These are phyloP conservation scores for Megaceryle alcyon DNA, from an alignment of 2,797 vertebrate genomes.

Conservation along the genomic window DNA sequence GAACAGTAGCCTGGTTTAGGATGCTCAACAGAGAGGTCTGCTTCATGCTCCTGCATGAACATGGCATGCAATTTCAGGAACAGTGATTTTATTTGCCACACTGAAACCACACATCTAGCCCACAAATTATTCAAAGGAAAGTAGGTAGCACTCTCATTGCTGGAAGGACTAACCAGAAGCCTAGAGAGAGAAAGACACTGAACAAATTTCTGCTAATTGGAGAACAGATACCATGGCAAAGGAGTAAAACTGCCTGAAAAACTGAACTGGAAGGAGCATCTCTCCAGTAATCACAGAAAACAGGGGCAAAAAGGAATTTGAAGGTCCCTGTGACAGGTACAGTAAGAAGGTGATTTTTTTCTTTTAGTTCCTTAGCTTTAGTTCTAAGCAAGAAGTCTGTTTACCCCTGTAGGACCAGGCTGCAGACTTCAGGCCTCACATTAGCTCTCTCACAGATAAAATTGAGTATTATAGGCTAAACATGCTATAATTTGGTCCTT, in stretches of 20 bases:
- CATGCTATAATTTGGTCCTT: background rate
- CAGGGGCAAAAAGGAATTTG: background rate
- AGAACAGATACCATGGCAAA: background rate
- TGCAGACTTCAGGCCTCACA: background rate
- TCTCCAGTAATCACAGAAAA: background rate
- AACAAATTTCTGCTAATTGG: background rate
- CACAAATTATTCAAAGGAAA: background rate
- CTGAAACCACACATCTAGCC: background rate
- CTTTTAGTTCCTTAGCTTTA: background rate
- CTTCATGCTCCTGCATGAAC: background rate
- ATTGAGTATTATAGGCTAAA: background rate
- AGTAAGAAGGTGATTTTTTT: background rate
- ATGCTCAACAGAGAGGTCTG: background rate
- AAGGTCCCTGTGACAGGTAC: background rate
- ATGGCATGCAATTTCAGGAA: background rate
- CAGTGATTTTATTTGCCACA: background rate
- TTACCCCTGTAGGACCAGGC: background rate
- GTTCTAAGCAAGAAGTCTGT: background rate
- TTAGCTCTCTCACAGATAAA: background rate
- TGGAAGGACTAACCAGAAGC: background rate
- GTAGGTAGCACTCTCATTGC: fast-evolving
- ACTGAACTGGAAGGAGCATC: background rate
- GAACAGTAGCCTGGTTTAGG: background rate
- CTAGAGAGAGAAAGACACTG: background rate
- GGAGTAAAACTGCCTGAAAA: background rate